Conservation (phyloP, 1,140 invertebrate genomes). For the Drosophila tristis region DNA sequence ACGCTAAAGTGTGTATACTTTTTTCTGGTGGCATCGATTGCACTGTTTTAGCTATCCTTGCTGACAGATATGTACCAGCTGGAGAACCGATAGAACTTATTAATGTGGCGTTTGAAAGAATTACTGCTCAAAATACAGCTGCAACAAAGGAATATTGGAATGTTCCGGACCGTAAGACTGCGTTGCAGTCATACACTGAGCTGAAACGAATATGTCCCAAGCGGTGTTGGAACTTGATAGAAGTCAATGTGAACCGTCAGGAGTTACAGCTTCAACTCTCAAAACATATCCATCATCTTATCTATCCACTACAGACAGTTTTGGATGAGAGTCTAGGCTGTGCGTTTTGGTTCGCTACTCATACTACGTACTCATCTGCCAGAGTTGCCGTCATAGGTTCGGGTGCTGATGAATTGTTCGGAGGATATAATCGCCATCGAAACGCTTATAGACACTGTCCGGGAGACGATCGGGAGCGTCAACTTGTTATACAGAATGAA, state of each 20-base stretch:
- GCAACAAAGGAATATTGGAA: slow-evolving; percentile 42
- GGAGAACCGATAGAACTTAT: slow-evolving; percentile 95
- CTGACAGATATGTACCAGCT: slow-evolving; percentile 89
- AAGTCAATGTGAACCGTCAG: slow-evolving; percentile 90
- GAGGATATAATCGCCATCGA: slow-evolving; percentile 95
- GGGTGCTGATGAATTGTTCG: slow-evolving; percentile 98
- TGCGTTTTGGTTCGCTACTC: slow-evolving; percentile 97
- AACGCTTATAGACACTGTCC: slow-evolving; percentile 86
- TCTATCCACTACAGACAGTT: slow-evolving; percentile 93
- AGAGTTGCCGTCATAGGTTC: slow-evolving; percentile 87
- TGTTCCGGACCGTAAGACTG: slow-evolving; percentile 93
- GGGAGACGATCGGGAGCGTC: slow-evolving; percentile 85
- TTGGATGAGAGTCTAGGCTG: slow-evolving; percentile 98
- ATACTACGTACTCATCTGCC: slow-evolving; percentile 87
- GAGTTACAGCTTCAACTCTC: slow-evolving; percentile 87
- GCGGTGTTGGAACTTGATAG: slow-evolving; percentile 87
- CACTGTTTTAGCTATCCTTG: slow-evolving; percentile 92
- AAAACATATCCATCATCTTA: slow-evolving; percentile 89
- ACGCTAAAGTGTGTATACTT: slow-evolving; percentile 92
- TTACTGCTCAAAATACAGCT: slow-evolving; percentile 13
- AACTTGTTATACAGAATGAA: slow-evolving; percentile 87
- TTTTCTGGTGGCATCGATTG: slow-evolving; percentile 99
- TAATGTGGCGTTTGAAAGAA: slow-evolving; percentile 95
- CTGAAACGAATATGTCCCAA: slow-evolving; percentile 89
- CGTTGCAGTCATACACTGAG: slow-evolving; percentile 89